A percentile compares a stretch with the other conserved stretches of the same genome.
phyloP scores from a whole-genome alignment of 2,888 invertebrate genomes.

The Celastrina argiolus region DNA sequence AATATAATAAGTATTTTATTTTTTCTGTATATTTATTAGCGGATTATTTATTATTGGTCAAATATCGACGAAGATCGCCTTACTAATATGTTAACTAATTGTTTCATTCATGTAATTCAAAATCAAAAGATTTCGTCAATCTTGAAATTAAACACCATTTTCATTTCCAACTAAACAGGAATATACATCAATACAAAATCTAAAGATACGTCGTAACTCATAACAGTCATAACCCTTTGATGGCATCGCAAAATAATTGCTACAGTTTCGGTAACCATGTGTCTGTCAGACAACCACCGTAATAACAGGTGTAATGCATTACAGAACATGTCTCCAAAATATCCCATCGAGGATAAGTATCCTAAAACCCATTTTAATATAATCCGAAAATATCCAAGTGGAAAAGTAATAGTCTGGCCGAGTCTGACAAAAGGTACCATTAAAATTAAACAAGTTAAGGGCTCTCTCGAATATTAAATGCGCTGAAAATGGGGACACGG shows the following conservation, averaged over 20 bases:
- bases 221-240: no score
- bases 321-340: background rate
- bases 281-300: background rate
- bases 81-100: no score
- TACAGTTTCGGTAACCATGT: background rate
- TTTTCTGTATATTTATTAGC: no score
- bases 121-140: no score
- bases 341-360: background rate
- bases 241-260: background rate
- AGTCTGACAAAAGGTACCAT: constrained; percentile 33
- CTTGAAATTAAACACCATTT: no score
- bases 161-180: no score
- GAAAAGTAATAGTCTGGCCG: constrained; percentile 20
- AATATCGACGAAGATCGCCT: no score
- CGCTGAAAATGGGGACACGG: constrained; percentile 58
- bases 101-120: no score
- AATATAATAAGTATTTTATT: no score
- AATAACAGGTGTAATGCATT: background rate
- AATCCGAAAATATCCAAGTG: constrained; percentile 4
- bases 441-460: constrained; percentile 39
- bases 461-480: constrained; percentile 69
- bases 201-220: no score
- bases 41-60: no score
- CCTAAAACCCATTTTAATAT: constrained; percentile 5
- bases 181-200: no score